Conservation (phyloP, 2,113 vertebrate species). For the Chamaea fasciata region DNA sequence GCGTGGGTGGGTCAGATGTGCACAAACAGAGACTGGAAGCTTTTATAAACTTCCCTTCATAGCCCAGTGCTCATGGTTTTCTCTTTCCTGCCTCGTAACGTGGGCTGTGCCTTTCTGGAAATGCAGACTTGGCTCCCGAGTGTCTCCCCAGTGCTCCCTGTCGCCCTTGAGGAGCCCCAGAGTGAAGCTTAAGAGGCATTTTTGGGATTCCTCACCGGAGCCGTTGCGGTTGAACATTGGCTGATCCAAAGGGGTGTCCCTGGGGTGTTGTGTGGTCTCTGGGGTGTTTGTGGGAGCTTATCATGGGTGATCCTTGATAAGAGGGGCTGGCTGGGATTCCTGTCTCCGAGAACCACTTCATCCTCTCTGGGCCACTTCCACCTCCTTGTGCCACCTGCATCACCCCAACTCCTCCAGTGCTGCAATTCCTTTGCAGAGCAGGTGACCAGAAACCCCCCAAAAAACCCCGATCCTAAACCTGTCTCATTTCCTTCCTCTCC, state of each 20-base stretch:
- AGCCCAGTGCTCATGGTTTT: background rate
- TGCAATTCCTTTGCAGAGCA: background rate
- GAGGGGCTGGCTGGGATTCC: background rate
- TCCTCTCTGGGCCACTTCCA: background rate
- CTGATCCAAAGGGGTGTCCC: background rate
- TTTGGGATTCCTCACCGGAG: background rate
- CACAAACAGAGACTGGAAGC: background rate
- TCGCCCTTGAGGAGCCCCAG: background rate
- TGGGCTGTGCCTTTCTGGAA: background rate
- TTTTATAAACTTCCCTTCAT: background rate
- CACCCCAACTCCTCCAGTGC: accelerated
- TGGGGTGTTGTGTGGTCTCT: background rate
- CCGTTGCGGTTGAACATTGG: accelerated
- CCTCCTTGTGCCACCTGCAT: background rate
- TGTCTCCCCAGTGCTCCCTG: background rate
- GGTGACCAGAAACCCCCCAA: background rate
- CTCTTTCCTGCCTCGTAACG: background rate
- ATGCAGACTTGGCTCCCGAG: accelerated
- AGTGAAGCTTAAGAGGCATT: background rate
- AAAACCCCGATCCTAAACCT: background rate
- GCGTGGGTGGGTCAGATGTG: background rate
- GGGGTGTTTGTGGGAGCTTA: background rate
- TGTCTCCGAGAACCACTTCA: background rate
- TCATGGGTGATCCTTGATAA: background rate
- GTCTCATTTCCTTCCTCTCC: background rate